Evolutionary conservation across 1,140 invertebrate genomes (phyloP), one percentile per base, ranked within the genome.

Genomic region (Heliconius hewitsoni): DNA sequence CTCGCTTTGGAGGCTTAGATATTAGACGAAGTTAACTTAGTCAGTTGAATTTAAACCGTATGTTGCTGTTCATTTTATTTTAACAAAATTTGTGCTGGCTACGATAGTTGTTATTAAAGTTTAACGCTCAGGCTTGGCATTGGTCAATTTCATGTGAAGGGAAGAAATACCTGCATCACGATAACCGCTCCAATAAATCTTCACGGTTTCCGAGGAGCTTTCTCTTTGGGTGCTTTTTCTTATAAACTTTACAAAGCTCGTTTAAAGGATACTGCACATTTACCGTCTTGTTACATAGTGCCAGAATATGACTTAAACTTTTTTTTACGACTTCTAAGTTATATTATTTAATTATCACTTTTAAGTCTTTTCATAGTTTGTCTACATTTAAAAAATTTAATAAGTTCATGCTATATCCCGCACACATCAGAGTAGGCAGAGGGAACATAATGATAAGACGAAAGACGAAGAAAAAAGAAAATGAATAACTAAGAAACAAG

Each of bases 121-220:
- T 78, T 71, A 34, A 78, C 57, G 66, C 71, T 73, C 34, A 34
- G 71, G 9, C 16, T 71, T 71, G 30, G 19, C 75, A 50, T 81
- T 73, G 75, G 75, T 81, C 79, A 77, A 75, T 81, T 81, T 77
- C 71, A 70, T 46, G 46, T 27, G 27, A 66, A 73, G 74, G 42
- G 71, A 80, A 77, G 75, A 77, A 81, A 77, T 77, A 81, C 75
- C 79, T 81, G 76, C 57, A 71, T 71, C 57, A 73, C 55, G 75
- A 70, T 81, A 77, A 81, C 72, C 77, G 76, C 57, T 75, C 27
- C 57, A 75, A 76, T 81, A 81, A 81, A 81, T 81, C 79, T 81
- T 71, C 60, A 74, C 55, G 72, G 76, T 75, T 81, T 81, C 72
- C 79, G 79, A 37, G 57, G 76, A 66, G 77, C 27, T 73, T 76